These are phyloP conservation scores for Acronicta psi DNA, from an alignment of 2,888 invertebrate genomes.

Conservation along the genomic window DNA sequence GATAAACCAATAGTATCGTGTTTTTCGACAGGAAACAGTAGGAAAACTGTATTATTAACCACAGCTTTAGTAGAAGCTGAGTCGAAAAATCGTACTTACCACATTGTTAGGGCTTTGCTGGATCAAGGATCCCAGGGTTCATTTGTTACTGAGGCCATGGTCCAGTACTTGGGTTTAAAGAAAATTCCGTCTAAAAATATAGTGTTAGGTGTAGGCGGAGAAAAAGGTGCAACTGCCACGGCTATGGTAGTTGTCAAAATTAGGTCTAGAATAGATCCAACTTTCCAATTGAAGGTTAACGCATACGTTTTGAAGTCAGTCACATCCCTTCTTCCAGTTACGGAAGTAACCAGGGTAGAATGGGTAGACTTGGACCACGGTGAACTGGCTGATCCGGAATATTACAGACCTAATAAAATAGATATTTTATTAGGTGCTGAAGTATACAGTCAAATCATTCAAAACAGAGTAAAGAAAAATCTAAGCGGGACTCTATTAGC, in stretches of 20 bases:
- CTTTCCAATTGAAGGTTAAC: background rate
- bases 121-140: conserved; percentile 54
- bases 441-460: too few relatives aligned
- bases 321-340: conserved; percentile 7
- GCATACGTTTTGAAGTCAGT: conserved; percentile 19
- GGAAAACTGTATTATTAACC: conserved; percentile 13
- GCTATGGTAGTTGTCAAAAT: background rate
- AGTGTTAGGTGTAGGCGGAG: conserved; percentile 39
- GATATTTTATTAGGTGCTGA: too few relatives aligned
- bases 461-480: too few relatives aligned
- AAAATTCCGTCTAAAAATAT: background rate
- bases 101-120: conserved; percentile 40
- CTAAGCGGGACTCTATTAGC: too few relatives aligned
- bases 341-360: background rate
- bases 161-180: conserved; percentile 8
- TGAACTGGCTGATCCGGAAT: too few relatives aligned
- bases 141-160: conserved; percentile 45
- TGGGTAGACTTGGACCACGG: conserved; percentile 5
- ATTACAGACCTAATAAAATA: too few relatives aligned
- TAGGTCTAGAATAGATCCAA: conserved; percentile 6
- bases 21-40: background rate
- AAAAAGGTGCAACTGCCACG: conserved; percentile 7
- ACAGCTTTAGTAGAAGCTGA: conserved; percentile 21
- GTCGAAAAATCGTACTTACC: conserved; percentile 21
- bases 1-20: background rate